Base-by-base conservation (phyloP, 2,113 vertebrate genomes). In the Pan paniscus region DNA sequence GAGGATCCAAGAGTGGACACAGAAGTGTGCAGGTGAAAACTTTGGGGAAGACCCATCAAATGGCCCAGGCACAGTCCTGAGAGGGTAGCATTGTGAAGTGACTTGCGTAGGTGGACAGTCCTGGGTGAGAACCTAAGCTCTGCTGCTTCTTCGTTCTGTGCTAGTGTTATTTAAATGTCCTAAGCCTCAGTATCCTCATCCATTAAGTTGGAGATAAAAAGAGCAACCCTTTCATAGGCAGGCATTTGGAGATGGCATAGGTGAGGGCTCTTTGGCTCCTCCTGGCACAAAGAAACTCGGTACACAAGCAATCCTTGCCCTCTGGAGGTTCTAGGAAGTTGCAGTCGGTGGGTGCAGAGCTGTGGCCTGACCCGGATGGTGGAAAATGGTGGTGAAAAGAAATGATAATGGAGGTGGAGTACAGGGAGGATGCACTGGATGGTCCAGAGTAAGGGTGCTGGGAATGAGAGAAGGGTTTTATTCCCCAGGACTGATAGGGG, bases 241-340 rank as follows among this genome's bases (percentile, higher is more conserved):
- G 30, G 30, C 27, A 64, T n/a, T 40, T 68, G 70, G 46, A 27
- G n/a, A 48, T 0, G 0, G 8, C 14, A 6, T 4, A 67, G 72
- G 12, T 2, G 6, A 38, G 16, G 5, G 8, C 8, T 48, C 30
- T 78, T 16, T 30, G 35, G 46, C 18, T 89, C 23, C 17, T 70
- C 30, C 43, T 8, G 18, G 59, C 10, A 89, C 35, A 25, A 8
- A 22, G n/a, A n/a, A 55, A 25, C 40, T 70, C 12, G 13, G 20
- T 10, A 38, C 67, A 68, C 4, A 20, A 38, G 38, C 1, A 14
- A 25, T 16, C 50, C 11, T 20, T 7, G 8, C 9, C 18, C 80
- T 70, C 20, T 30, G 40, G 17, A 78, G 32, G 1, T 30, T 84
- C 50, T 43, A 43, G 25, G 91, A 32, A 52, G 20, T 10, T 1